Evolutionary conservation across 2,888 invertebrate species (phyloP).

Genomic region (Leptinotarsa tumamoca): DNA sequence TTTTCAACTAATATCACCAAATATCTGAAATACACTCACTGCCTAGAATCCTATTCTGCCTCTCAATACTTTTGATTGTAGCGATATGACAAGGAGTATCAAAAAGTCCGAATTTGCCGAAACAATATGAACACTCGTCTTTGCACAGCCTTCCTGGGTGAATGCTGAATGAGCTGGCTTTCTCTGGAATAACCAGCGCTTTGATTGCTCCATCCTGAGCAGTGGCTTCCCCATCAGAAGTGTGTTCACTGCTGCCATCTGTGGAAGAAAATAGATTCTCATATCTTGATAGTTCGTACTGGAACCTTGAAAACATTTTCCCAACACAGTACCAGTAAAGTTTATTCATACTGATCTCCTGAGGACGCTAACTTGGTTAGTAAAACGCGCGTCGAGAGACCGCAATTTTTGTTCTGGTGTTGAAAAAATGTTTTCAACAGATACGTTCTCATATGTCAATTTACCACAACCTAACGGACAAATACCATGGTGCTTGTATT

Average conservation of each 20-base stretch:
- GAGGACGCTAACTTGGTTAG: too few species aligned
- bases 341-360: too few species aligned
- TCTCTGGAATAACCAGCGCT: constrained; percentile 85
- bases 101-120: constrained; percentile 86
- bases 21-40: constrained; percentile 69
- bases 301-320: too few species aligned
- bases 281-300: too few species aligned
- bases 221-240: constrained; percentile 64
- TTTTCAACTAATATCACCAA: neutral
- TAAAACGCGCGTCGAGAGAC: too few species aligned
- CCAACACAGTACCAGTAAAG: too few species aligned
- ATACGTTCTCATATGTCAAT: too few species aligned
- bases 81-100: constrained; percentile 91
- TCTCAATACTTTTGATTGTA: constrained; percentile 83
- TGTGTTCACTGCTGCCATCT: constrained; percentile 67
- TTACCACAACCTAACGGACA: too few species aligned
- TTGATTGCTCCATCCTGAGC: constrained; percentile 67
- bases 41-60: constrained; percentile 83
- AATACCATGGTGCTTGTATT: too few species aligned
- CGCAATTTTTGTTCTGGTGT: too few species aligned
- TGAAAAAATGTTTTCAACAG: too few species aligned
- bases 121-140: constrained; percentile 89
- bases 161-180: constrained; percentile 88
- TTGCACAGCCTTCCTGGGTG: constrained; percentile 85
- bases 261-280: constrained; percentile 8